These are phyloP conservation scores for Drosophila pallidifrons DNA, from an alignment of 1,140 invertebrate species.

Conservation along the genomic window DNA sequence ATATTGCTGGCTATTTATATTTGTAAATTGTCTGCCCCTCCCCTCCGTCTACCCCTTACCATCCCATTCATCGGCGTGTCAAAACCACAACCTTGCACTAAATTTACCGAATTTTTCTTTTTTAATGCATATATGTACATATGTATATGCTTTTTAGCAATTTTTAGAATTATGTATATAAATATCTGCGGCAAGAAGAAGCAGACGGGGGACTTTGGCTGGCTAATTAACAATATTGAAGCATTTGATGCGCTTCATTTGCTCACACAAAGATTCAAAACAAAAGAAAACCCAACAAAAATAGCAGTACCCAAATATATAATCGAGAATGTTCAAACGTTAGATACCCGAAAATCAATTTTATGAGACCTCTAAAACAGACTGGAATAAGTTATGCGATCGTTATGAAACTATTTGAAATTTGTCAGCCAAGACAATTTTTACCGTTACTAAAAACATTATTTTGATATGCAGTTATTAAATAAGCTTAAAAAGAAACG, in stretches of 20 bases:
- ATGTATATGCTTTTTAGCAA: conserved; percentile 39
- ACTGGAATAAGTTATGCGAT: too few relatives aligned
- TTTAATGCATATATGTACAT: conserved; percentile 5
- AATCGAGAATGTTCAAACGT: too few relatives aligned
- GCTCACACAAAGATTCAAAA: not conserved
- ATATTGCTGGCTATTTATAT: conserved; percentile 69
- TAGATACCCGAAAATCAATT: too few relatives aligned
- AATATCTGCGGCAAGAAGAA: conserved; percentile 18
- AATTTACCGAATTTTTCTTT: conserved; percentile 45
- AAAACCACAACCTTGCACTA: conserved; percentile 78
- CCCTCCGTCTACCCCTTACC: not conserved
- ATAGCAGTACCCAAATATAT: too few relatives aligned
- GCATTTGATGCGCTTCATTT: conserved; percentile 44
- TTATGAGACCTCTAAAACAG: too few relatives aligned
- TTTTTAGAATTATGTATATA: conserved; percentile 73
- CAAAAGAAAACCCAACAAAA: not conserved
- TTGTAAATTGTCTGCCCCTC: conserved; percentile 61
- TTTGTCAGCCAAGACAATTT: too few relatives aligned
- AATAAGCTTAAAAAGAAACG: too few relatives aligned
- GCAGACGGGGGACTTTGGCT: not conserved
- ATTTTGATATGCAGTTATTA: too few relatives aligned
- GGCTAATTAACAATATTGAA: conserved; percentile 34
- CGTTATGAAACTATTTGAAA: too few relatives aligned
- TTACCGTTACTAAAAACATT: too few relatives aligned
- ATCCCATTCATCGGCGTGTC: conserved; percentile 61